Base-by-base conservation (phyloP, 1,140 invertebrate genomes). In the Latrodectus geometricus region DNA sequence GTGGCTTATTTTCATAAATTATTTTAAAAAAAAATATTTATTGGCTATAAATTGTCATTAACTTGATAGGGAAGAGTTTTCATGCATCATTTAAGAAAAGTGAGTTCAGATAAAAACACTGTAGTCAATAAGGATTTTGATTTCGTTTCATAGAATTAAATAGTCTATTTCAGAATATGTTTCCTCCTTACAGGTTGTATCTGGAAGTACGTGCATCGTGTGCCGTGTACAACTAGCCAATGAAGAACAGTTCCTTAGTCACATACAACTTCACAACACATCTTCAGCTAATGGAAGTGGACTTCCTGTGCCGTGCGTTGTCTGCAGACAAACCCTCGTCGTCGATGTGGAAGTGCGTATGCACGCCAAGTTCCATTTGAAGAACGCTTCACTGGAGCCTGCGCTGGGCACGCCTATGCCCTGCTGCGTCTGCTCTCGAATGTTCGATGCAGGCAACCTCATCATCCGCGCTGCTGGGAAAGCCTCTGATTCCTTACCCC, bases 281-380 rank as follows among this genome's bases (percentile, higher is more conserved):
- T 23, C 74, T 4, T 54, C 68, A 3, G 50, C 52, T 21, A 88
- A 88, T 15, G 78, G 78, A 15, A 80, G 70, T 87, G 89, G 88
- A n/a, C 95, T 73, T 5, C 96, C 96, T 0, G 93, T 96, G 14
- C 94, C 96, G 4, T 97, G 96, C 89, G 95, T 97, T 3, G 94
- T 97, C 15, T 97, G 96, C 89, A 93, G 96, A 49, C 97, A 98
- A 90, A 97, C 97, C 0, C 91, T 98, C 23, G 94, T 95, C 54
- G 96, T 95, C 0, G 96, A 97, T 87, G 93, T 96, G 48, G 97
- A 98, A 90, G 94, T 97, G n/a, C 94, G 95, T 70, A 93, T 98
- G 87, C 97, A 98, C 90, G 96, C 96, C 0, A 94, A 94, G 87
- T 95, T 95, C 89, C 95, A 96, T 89, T 91, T 95, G 77, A 69